Evolutionary conservation across 2,888 invertebrate species (phyloP), one percentile per base, ranked within the genome.

Genomic region (Geophilus truncorum): DNA sequence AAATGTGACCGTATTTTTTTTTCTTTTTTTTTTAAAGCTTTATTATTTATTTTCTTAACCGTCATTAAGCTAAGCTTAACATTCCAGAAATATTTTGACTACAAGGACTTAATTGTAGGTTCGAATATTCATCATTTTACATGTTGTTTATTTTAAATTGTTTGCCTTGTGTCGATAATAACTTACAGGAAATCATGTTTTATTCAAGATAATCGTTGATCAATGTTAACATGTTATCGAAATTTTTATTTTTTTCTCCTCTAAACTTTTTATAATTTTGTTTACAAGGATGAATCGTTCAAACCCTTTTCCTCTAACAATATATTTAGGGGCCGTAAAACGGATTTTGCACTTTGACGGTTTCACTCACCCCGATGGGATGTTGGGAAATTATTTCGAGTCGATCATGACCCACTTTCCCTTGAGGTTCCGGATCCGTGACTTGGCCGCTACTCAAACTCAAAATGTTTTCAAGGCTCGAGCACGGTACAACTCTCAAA

Each of bases 271-370:
- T 51, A 51, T 51, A 51, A 51, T 51, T 51, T 51, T 51, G 51
- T 51, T 51, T 51, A 51, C 51, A 51, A 51, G 18, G 18, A 51
- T 51, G 51, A 15, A 51, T 51, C 70, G 10, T 70, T 28, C 70
- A 25, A 28, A 70, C 28, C 70, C 28, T 28, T 23, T 23, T 28
- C 70, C 25, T 62, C 15, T 70, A 28, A 70, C 70, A 70, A 70
- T 28, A 45, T 70, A 70, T 70, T 70, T 28, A 28, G 10, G 70
- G 25, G 28, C 70, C 70, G 70, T 70, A 70, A 70, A 70, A 70
- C 70, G 70, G 70, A 70, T 70, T 70, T 70, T 70, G 70, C 70
- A 70, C 70, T 70, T 70, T 70, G 70, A 70, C 70, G 70, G 70
- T 70, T 70, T 70, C 70, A 70, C 70, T 70, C 70, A 70, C 70